A percentile compares a stretch with the other conserved stretches of the same genome.
Evolutionary conservation across 2,888 invertebrate genomes (phyloP).

Genomic region (Timandra comae): DNA sequence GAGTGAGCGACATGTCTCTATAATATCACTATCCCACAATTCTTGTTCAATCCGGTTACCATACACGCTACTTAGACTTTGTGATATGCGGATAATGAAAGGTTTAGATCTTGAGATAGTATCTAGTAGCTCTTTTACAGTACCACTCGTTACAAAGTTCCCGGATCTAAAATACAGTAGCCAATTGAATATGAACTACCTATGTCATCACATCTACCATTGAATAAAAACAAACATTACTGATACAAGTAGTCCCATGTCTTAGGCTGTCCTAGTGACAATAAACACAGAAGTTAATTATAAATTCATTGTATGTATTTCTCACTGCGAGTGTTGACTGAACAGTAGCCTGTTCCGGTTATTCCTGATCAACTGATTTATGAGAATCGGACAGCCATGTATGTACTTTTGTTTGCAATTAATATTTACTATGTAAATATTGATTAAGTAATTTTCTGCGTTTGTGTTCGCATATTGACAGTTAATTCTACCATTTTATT

Average conservation of each 20-base stretch:
- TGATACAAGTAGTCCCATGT: too few relatives aligned
- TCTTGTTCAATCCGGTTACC: conserved; percentile 10
- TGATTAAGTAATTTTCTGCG: conserved; percentile 10
- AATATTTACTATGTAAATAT: conserved; percentile 17
- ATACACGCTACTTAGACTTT: conserved; percentile 2
- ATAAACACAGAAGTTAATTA: conserved; percentile 8
- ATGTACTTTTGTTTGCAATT: conserved; percentile 23
- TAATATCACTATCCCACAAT: conserved; percentile 24
- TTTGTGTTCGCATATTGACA: conserved; percentile 10
- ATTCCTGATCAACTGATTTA: conserved; percentile 27
- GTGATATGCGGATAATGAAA: too few relatives aligned
- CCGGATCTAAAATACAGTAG: too few relatives aligned
- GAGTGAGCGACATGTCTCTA: conserved; percentile 29
- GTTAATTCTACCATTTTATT: too few relatives aligned
- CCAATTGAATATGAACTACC: too few relatives aligned
- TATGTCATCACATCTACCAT: too few relatives aligned
- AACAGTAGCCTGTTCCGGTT: conserved; percentile 28
- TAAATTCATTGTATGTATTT: conserved; percentile 17
- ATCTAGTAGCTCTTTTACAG: too few relatives aligned
- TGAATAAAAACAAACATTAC: too few relatives aligned
- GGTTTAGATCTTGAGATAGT: too few relatives aligned
- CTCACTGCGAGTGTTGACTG: conserved; percentile 22
- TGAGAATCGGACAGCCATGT: conserved; percentile 21
- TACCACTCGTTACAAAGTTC: too few relatives aligned
- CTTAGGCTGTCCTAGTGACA: too few relatives aligned